phyloP scores from a whole-genome alignment of 2,113 vertebrate genomes.

The Oreotragus oreotragus region DNA sequence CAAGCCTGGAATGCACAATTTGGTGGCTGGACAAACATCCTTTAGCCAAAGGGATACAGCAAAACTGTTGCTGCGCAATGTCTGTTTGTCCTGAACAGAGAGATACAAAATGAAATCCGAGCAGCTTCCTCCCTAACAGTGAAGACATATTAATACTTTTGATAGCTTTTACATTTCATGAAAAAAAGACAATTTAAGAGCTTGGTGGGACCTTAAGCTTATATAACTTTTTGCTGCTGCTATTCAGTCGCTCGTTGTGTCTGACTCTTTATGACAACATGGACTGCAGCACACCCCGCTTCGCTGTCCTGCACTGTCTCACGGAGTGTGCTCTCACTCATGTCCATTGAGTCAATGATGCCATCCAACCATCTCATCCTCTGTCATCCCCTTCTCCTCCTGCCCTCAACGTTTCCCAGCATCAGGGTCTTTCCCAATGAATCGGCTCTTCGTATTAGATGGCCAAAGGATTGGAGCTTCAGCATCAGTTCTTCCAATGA shows the following conservation, averaged over 20 bases:
- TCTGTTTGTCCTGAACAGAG: not conserved
- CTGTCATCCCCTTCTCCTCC: not conserved
- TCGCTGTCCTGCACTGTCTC: not conserved
- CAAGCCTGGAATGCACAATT: slow-evolving; percentile 17
- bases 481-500: not conserved
- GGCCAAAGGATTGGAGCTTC: not conserved
- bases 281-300: not conserved
- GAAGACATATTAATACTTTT: not conserved
- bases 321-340: not conserved
- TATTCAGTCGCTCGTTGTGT: not conserved
- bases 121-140: not conserved
- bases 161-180: not conserved
- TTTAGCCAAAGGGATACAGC: not conserved
- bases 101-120: not conserved
- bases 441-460: not conserved
- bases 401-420: not conserved
- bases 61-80: not conserved
- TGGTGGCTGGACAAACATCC: not conserved
- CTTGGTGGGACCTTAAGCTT: not conserved
- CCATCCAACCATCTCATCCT: not conserved
- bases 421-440: not conserved
- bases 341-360: not conserved
- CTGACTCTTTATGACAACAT: not conserved
- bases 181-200: not conserved
- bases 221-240: not conserved